Percentiles rank a stretch among this genome's conserved stretches.
Conservation (phyloP, 92 coral and sea anemone genomes). For the Blastomussa wellsi region DNA sequence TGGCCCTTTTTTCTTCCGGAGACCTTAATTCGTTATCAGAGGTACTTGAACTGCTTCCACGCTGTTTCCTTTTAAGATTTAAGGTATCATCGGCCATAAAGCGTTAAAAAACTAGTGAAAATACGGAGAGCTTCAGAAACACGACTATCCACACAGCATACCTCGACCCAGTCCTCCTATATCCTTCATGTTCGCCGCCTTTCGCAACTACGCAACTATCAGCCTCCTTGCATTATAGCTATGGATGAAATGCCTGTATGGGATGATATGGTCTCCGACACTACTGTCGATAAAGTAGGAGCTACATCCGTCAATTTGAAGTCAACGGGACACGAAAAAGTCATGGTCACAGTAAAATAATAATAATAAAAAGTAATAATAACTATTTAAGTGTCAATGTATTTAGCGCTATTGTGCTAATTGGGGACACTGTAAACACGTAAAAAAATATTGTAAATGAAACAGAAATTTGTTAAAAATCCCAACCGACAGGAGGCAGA, state of each 20-base stretch:
- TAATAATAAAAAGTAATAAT: too few species aligned
- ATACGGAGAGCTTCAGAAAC: too few species aligned
- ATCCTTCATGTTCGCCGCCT: conserved; percentile 49
- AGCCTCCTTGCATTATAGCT: conserved; percentile 42
- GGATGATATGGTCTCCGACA: conserved; percentile 58
- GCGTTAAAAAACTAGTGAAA: too few species aligned
- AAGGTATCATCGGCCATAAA: neutral
- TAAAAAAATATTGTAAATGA: too few species aligned
- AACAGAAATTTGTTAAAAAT: too few species aligned
- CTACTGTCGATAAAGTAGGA: conserved; percentile 49
- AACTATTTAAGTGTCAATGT: too few species aligned
- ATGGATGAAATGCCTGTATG: conserved; percentile 51
- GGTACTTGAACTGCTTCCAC: conserved; percentile 14
- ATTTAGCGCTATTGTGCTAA: too few species aligned
- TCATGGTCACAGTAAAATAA: conserved; percentile 55
- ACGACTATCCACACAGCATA: too few species aligned
- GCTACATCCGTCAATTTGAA: conserved; percentile 37
- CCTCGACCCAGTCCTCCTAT: too few species aligned
- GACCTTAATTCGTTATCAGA: conserved; percentile 5
- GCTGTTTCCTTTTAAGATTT: conserved; percentile 11
- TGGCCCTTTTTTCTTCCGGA: conserved; percentile 10
- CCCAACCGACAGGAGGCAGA: too few species aligned
- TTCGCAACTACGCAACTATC: conserved; percentile 25
- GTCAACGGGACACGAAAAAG: conserved; percentile 52
- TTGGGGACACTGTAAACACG: too few species aligned